Evolutionary conservation across 1,140 invertebrate genomes (phyloP).

Genomic region (Pseudomyrmex gracilis): DNA sequence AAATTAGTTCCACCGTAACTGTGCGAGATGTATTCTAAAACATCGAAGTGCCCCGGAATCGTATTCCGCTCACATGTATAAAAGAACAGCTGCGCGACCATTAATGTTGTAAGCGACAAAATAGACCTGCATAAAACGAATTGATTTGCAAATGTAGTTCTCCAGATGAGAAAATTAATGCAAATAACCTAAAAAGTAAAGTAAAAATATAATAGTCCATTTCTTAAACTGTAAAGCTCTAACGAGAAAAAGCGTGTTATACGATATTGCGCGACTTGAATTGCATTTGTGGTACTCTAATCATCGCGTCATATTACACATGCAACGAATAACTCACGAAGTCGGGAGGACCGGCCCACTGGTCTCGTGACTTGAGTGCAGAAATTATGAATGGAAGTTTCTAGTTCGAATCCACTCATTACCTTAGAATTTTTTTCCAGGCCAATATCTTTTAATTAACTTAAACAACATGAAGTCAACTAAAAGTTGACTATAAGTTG

Average conservation of each 20-base stretch:
- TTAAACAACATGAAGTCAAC: no score
- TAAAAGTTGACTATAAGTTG: background rate
- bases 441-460: no score
- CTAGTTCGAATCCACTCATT: no score
- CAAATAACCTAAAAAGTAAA: background rate
- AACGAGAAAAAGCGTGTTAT: background rate
- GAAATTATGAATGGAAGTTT: no score
- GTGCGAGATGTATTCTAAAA: constrained; percentile 28
- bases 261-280: background rate
- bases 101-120: background rate
- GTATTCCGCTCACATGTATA: background rate
- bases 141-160: background rate
- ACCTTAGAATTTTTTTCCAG: no score
- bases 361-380: no score
- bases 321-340: constrained; percentile 31
- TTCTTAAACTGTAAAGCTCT: background rate
- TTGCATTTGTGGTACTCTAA: constrained; percentile 28
- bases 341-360: constrained; percentile 16
- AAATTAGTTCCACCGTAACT: constrained; percentile 65
- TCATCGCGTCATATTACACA: constrained; percentile 14
- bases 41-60: background rate
- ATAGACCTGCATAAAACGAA: background rate
- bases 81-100: background rate
- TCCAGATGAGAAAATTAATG: background rate
- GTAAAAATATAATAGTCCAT: background rate